phyloP scores from a whole-genome alignment of 2,797 vertebrate genomes.

The Myioborus melanocephalus region DNA sequence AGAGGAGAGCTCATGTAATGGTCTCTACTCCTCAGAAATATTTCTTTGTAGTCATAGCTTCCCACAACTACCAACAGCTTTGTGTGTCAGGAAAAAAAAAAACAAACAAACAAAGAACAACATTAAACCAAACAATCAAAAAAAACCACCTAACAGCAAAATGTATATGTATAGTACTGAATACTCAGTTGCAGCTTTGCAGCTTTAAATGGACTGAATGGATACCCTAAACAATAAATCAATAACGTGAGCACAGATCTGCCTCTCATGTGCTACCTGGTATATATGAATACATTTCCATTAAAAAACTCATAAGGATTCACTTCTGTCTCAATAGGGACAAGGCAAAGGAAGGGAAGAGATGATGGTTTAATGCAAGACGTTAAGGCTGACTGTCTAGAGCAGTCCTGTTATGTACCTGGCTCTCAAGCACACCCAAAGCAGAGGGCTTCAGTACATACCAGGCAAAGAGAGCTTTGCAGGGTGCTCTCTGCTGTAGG shows the following conservation, averaged over 20 bases:
- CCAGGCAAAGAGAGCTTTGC: not conserved
- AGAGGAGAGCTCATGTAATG: not conserved
- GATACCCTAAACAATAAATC: not conserved
- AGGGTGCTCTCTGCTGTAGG: not conserved
- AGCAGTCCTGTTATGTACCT: not conserved
- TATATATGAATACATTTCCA: not conserved
- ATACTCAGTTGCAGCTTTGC: not conserved
- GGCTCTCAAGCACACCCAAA: not conserved
- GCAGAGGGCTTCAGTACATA: fast-evolving
- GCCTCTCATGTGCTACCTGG: not conserved
- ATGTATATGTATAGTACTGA: not conserved
- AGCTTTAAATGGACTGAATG: not conserved
- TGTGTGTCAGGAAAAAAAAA: not conserved
- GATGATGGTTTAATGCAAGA: not conserved
- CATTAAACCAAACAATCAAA: not conserved
- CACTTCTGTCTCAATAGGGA: not conserved
- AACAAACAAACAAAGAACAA: not conserved
- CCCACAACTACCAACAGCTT: not conserved
- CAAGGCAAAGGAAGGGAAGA: not conserved
- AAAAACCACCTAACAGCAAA: not conserved
- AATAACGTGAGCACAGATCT: not conserved
- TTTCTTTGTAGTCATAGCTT: not conserved
- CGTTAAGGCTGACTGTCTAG: not conserved
- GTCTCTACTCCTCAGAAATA: not conserved
- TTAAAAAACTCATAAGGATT: not conserved